phyloP scores from a whole-genome alignment of 2,888 invertebrate species.

The Acanthosepion lycidas region DNA sequence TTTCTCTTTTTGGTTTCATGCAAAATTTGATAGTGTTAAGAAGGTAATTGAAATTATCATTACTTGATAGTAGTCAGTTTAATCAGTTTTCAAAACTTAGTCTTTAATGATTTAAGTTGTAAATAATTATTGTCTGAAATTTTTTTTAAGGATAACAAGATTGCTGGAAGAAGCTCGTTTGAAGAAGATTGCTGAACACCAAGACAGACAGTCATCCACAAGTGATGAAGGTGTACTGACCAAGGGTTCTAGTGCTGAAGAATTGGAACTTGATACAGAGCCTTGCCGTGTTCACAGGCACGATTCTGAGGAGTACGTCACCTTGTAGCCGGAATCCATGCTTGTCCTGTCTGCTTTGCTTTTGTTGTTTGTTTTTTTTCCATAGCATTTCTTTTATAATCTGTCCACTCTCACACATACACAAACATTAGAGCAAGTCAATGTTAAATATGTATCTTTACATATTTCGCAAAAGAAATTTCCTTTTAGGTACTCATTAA shows the following conservation, averaged over 20 bases:
- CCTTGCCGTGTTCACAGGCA: constrained; percentile 52
- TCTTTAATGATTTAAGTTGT: background rate
- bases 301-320: constrained; percentile 62
- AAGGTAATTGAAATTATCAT: background rate
- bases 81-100: background rate
- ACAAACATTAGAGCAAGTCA: background rate
- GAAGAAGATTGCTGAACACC: constrained; percentile 51
- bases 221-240: constrained; percentile 78
- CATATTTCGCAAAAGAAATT: background rate
- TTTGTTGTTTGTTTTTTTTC: background rate
- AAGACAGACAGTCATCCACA: constrained; percentile 74
- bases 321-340: constrained; percentile 43
- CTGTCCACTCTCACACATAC: background rate
- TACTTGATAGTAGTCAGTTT: background rate
- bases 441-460: background rate
- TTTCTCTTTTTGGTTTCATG: background rate
- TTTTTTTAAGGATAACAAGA: constrained; percentile 2
- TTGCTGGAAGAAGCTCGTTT: constrained; percentile 47
- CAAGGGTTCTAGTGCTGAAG: constrained; percentile 79
- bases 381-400: background rate
- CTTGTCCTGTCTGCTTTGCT: background rate
- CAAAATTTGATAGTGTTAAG: background rate
- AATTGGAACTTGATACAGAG: constrained; percentile 59
- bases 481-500: background rate
- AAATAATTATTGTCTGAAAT: background rate